A percentile compares a stretch with the other conserved stretches of the same genome.
phyloP scores from a whole-genome alignment of 2,113 vertebrate species.

The Zootoca vivipara region DNA sequence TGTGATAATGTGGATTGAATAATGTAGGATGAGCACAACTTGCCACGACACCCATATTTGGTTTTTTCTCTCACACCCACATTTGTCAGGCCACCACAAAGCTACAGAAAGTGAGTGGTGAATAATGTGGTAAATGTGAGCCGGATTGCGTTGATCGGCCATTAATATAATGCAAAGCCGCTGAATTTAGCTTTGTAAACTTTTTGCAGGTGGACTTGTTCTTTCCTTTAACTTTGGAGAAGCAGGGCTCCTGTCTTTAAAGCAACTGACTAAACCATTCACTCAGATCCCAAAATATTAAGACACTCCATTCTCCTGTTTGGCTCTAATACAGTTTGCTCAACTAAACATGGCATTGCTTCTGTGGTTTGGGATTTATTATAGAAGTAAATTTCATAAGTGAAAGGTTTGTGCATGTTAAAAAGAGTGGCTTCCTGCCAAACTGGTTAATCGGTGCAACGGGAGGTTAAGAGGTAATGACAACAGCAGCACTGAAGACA shows the following conservation, averaged over 20 bases:
- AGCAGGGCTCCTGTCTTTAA: background rate
- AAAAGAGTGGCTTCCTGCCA: background rate
- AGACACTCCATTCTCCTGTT: background rate
- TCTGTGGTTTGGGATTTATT: slow-evolving; percentile 11
- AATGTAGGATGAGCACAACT: background rate
- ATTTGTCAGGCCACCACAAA: background rate
- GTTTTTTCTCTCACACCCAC: background rate
- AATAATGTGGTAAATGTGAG: background rate
- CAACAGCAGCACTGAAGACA: background rate
- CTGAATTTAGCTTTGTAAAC: background rate
- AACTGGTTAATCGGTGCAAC: background rate
- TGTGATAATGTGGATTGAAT: background rate
- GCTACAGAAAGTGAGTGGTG: background rate
- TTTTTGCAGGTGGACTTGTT: slow-evolving; percentile 1
- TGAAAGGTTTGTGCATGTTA: background rate
- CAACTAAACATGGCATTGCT: background rate
- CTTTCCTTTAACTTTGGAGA: background rate
- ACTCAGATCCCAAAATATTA: slow-evolving; percentile 1
- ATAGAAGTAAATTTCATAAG: background rate
- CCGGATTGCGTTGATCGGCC: background rate
- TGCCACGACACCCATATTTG: background rate
- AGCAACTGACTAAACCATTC: background rate
- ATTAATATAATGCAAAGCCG: background rate
- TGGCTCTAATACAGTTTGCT: background rate
- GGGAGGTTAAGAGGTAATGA: background rate